Conservation (phyloP, 1,140 invertebrate species). For the Neoseiulus cucumeris region DNA sequence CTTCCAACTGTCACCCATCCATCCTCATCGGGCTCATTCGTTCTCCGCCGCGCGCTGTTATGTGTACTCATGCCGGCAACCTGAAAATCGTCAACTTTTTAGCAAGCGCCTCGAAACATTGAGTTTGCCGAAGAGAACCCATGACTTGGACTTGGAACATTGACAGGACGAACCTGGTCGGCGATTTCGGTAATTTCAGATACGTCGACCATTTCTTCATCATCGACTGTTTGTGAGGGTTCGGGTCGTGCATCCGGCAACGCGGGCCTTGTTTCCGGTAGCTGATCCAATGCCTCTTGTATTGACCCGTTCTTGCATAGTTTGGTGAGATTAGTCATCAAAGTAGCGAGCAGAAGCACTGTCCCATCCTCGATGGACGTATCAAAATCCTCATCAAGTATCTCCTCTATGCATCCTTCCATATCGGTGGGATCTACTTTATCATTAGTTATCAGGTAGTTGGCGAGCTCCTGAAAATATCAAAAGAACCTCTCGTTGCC, state of each 20-base stretch:
- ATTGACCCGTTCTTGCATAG: neutral
- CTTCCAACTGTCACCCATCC: neutral
- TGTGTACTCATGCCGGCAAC: no score
- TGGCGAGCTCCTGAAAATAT: neutral
- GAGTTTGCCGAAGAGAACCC: no score
- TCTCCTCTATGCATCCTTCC: neutral
- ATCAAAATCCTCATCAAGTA: neutral
- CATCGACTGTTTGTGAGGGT: neutral
- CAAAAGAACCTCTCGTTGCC: neutral
- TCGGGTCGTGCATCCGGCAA: neutral
- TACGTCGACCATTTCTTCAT: neutral
- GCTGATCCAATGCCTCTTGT: neutral
- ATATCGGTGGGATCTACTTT: neutral
- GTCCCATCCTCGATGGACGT: neutral
- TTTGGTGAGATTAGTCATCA: neutral
- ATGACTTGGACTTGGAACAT: no score
- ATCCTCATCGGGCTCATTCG: conserved; percentile 5
- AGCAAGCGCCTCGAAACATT: no score
- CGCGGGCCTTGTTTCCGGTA: neutral
- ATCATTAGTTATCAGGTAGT: neutral
- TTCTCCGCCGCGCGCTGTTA: neutral
- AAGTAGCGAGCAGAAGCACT: neutral
- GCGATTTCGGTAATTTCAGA: neutral
- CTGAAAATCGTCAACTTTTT: no score
- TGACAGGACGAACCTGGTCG: neutral